A percentile compares a stretch with the other conserved stretches of the same genome.
Evolutionary conservation across 2,888 invertebrate species (phyloP).

Genomic region (Argynnis bischoffii): DNA sequence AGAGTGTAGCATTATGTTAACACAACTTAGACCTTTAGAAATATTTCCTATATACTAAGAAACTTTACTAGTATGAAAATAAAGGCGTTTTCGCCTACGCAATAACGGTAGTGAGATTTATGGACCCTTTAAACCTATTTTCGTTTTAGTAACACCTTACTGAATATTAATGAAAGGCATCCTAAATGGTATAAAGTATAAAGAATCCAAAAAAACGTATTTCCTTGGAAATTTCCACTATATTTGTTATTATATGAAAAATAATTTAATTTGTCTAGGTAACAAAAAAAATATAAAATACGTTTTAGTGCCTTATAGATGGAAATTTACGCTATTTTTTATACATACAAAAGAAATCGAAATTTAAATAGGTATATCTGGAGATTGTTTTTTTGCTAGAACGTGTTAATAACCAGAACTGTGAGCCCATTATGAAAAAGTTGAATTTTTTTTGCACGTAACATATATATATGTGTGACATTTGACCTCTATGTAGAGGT

Average conservation of each 20-base stretch:
- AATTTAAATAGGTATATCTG: no score
- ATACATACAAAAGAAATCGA: no score
- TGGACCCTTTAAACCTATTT: conserved; percentile 42
- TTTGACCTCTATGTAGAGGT: no score
- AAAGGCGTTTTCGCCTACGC: conserved; percentile 40
- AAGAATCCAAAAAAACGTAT: background rate
- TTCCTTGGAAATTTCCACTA: background rate
- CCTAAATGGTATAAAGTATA: conserved; percentile 17
- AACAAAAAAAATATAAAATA: no score
- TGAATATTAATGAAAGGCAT: conserved; percentile 49
- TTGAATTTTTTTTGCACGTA: no score
- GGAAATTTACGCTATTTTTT: no score
- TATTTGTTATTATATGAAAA: background rate
- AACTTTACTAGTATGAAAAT: conserved; percentile 41
- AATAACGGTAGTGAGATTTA: conserved; percentile 24
- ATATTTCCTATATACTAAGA: conserved; percentile 31
- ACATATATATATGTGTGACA: no score
- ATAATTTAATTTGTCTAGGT: background rate
- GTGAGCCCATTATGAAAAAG: no score
- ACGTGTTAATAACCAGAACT: no score
- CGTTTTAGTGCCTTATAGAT: no score
- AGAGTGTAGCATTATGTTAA: conserved; percentile 53
- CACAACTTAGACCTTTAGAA: conserved; percentile 53
- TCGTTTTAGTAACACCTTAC: conserved; percentile 48
- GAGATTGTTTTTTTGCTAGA: no score